Evolutionary conservation across 1,140 invertebrate species (phyloP), one percentile per base, ranked within the genome.

Genomic region (Neodiprion fabricii): DNA sequence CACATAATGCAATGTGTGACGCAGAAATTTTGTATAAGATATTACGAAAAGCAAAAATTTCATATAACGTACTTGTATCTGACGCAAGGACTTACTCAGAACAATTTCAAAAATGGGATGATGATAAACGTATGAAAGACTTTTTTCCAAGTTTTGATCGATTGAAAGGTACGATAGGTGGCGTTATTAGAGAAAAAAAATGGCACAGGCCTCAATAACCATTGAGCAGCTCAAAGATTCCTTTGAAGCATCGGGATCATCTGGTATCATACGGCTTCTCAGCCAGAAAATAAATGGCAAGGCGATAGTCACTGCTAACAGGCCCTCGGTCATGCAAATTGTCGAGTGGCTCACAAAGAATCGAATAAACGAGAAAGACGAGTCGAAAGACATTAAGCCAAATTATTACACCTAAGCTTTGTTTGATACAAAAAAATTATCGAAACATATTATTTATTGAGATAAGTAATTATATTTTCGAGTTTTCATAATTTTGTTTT

Each of bases 1-100:
- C 69, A 53, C 73, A 77, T 70, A 77, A 77, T 75, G 74, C 76
- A 48, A 12, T 72, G 28, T 21, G 69, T 17, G 76, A 77, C 73
- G 76, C 71, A 10, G 1, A 68, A 12, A 75, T 77, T 40, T 70
- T 77, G 14, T 49, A 71, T 48, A 70, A 73, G 11, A 74, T 77
- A 53, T 14, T 14, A 9, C 50, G 50, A 53, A 53, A 53, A 53
- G 50, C 9, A 53, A 53, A 53, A 10, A 53, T 53, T 14, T 10
- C 50, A 10, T 14, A 53, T 14, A 53, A 9, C 14, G 14, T 53
- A 53, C 9, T 53, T 53, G 50, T 53, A 53, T 53, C 50, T 14
- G 50, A 53, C 50, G 50, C 14, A 53, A 53, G 50, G 50, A 53
- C 50, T 14, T 53, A 53, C 50, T 53, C 50, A 14, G 50, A 53